A percentile compares a stretch with the other conserved stretches of the same genome.
Conservation (phyloP, 2,797 vertebrate genomes). For the Zalophus californianus region DNA sequence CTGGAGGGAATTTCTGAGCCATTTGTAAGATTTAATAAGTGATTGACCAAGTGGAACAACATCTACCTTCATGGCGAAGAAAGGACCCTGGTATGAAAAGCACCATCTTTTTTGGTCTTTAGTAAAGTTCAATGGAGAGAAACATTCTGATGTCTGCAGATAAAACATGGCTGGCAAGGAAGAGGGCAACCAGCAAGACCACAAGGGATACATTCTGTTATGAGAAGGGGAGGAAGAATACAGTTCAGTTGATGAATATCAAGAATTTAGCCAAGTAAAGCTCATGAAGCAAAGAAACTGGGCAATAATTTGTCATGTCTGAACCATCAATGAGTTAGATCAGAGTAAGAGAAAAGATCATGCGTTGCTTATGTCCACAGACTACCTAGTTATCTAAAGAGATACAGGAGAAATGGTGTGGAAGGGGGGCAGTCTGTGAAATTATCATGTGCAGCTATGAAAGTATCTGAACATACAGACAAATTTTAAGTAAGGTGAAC, state of each 20-base stretch:
- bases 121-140: slow-evolving; percentile 19
- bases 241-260: slow-evolving; percentile 30
- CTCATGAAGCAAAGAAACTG: neutral
- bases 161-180: neutral
- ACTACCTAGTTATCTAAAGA: slow-evolving; percentile 24
- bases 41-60: neutral
- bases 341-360: neutral
- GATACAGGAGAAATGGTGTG: neutral
- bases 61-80: neutral
- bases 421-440: neutral
- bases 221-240: neutral
- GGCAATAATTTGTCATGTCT: neutral
- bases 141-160: neutral
- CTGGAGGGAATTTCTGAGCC: slow-evolving; percentile 25
- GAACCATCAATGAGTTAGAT: neutral
- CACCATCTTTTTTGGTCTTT: slow-evolving; percentile 19
- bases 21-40: neutral
- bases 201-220: neutral
- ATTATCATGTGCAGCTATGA: neutral
- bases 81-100: slow-evolving; percentile 11
- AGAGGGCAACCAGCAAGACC: neutral
- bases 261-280: neutral
- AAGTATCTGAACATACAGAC: slow-evolving; percentile 26
- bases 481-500: slow-evolving; percentile 24
- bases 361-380: neutral